These are phyloP conservation scores for Apotomis betuletana DNA, from an alignment of 2,888 invertebrate species.

Conservation along the genomic window DNA sequence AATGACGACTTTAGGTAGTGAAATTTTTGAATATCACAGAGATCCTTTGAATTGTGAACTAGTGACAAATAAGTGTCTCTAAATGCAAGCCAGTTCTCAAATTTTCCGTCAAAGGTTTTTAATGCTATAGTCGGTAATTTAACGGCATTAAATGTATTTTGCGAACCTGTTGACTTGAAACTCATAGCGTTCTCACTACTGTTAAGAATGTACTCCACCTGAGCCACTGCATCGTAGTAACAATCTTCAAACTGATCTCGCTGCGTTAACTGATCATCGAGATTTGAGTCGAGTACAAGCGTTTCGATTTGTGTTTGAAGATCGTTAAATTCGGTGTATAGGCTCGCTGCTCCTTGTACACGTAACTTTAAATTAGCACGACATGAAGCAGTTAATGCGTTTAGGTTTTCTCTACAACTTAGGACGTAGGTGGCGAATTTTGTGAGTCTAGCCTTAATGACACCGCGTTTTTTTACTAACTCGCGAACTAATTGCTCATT, in stretches of 20 bases:
- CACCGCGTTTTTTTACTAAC: too few species aligned
- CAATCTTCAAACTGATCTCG: slow-evolving; percentile 2
- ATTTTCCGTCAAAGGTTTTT: slow-evolving; percentile 1
- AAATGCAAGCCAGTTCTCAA: slow-evolving; percentile 1
- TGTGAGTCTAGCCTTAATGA: too few species aligned
- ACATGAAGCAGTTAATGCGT: not conserved
- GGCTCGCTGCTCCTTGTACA: slow-evolving; percentile 7
- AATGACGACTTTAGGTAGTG: slow-evolving; percentile 11
- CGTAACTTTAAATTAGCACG: not conserved
- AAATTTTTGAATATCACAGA: slow-evolving; percentile 11
- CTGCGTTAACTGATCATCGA: slow-evolving; percentile 4
- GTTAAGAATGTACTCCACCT: not conserved
- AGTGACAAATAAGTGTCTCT: slow-evolving; percentile 2
- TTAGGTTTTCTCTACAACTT: not conserved
- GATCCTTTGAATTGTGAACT: not conserved
- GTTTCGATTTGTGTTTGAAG: slow-evolving; percentile 1
- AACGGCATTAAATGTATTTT: not conserved
- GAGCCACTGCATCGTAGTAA: not conserved
- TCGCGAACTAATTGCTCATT: too few species aligned
- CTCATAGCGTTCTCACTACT: not conserved
- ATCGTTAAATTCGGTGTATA: slow-evolving; percentile 4
- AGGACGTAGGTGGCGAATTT: not conserved
- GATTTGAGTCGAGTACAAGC: not conserved
- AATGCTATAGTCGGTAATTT: not conserved
- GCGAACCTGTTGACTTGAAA: not conserved